Evolutionary conservation across 2,888 invertebrate genomes (phyloP), one percentile per base, ranked within the genome.

Genomic region (Argynnis bischoffii): DNA sequence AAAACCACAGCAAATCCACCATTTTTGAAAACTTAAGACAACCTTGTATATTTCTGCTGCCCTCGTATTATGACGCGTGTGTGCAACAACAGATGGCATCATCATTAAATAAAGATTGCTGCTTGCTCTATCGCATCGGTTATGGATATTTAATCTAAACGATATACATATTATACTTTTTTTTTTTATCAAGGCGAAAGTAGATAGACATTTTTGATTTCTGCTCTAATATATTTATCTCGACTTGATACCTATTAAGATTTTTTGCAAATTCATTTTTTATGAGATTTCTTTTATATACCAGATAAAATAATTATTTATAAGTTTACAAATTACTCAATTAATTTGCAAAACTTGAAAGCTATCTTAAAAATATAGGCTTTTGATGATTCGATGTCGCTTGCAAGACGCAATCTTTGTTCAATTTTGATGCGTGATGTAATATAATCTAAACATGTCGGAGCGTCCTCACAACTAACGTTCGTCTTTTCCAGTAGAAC

Each of bases 401-500:
- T 50, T 53, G 57, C 46, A 51, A 26, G 41, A 51, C 14, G 46
- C 51, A 46, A 57, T 47, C 57, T 47, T 15, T 41, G 35, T 64
- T 18, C 21, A 53, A 53, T 59, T 59, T 59, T 53, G 21, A 53
- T 53, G 8, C 41, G 15, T 51, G 53, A 21, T 13, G 26, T 53
- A n/a, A 41, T 35, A 53, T 15, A 6, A 5, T 35, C 47, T 21
- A 8, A 51, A 51, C n/a, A n/a, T 55, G 53, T 50, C 31, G 18
- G n/a, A 64, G 47, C 31, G 48, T 41, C 16, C 50, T n/a, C 47
- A 31, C 16, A 2, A 11, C 21, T 51, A 18, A 14, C 21, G 15
- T 53, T 50, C 66, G 71, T 70, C 71, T 66, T 76, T 78, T 79
- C 67, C 79, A 82, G 76, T 78, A 87, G 85, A 82, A 84, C 85